Evolutionary conservation across 2,888 invertebrate genomes (phyloP).

Genomic region (Lycophotia porphyrea): DNA sequence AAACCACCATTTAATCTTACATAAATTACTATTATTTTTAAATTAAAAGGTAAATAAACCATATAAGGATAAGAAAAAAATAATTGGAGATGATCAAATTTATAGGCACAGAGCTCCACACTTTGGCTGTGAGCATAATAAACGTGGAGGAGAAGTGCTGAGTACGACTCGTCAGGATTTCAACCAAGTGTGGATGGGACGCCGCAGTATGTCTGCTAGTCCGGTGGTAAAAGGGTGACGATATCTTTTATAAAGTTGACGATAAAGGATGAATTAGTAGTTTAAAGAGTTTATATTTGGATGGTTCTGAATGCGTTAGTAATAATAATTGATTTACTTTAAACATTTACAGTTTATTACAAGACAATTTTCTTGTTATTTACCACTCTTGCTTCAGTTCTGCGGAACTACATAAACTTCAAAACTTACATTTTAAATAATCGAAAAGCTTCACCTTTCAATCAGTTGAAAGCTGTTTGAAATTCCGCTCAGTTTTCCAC

Average conservation of each 20-base stretch:
- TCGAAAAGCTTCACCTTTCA: conserved; percentile 34
- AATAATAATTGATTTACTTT: neutral
- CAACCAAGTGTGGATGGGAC: too few species aligned
- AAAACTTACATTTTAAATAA: conserved; percentile 28
- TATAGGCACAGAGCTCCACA: too few species aligned
- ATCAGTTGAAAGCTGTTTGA: conserved; percentile 54
- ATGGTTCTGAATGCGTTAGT: neutral
- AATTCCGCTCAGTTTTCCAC: conserved; percentile 39
- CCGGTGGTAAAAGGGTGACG: too few species aligned
- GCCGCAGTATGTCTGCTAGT: too few species aligned
- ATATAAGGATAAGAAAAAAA: too few species aligned
- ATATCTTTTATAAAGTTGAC: neutral
- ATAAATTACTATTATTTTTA: too few species aligned
- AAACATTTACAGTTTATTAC: neutral
- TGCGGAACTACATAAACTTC: conserved; percentile 7
- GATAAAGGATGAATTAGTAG: neutral
- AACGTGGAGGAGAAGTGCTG: too few species aligned
- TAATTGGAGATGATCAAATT: too few species aligned
- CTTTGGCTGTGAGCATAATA: too few species aligned
- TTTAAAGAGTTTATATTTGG: neutral
- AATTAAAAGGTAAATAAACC: too few species aligned
- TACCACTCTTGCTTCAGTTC: neutral
- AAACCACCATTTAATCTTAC: too few species aligned
- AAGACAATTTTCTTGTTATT: neutral
- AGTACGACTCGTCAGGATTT: too few species aligned